Evolutionary conservation across 2,797 vertebrate species (phyloP).

Genomic region (Muscicapa comitata): DNA sequence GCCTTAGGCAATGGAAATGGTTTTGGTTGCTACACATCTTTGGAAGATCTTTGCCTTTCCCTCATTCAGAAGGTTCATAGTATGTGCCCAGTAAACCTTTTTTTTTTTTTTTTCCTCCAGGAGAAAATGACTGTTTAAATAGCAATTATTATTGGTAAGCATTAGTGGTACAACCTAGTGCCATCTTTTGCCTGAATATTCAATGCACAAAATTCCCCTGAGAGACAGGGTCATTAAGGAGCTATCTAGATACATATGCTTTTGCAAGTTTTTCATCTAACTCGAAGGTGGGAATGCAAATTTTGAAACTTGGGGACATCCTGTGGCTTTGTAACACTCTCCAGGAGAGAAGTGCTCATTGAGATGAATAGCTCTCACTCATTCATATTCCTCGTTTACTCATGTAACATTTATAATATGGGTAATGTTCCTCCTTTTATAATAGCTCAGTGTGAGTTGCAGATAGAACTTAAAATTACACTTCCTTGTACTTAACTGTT

Average conservation of each 20-base stretch:
- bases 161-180: not conserved
- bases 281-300: constrained; percentile 54
- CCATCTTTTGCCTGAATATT: constrained; percentile 23
- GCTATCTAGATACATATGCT: constrained; percentile 15
- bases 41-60: not conserved
- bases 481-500: not conserved
- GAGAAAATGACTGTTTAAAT: not conserved
- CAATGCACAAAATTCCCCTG: constrained; percentile 3
- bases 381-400: constrained; percentile 44
- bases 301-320: constrained; percentile 35
- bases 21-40: not conserved
- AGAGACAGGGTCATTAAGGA: constrained; percentile 44
- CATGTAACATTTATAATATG: constrained; percentile 30
- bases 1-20: not conserved
- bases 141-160: not conserved
- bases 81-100: not conserved
- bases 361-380: constrained; percentile 35
- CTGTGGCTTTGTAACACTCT: constrained; percentile 31
- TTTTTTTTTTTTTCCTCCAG: not conserved
- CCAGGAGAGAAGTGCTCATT: constrained; percentile 25
- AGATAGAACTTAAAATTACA: not conserved
- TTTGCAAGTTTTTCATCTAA: constrained; percentile 48
- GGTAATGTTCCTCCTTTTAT: constrained; percentile 24
- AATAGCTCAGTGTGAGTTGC: not conserved
- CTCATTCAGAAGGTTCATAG: not conserved